phyloP scores from a whole-genome alignment of 1,140 invertebrate genomes.

The Bombus ignitus region DNA sequence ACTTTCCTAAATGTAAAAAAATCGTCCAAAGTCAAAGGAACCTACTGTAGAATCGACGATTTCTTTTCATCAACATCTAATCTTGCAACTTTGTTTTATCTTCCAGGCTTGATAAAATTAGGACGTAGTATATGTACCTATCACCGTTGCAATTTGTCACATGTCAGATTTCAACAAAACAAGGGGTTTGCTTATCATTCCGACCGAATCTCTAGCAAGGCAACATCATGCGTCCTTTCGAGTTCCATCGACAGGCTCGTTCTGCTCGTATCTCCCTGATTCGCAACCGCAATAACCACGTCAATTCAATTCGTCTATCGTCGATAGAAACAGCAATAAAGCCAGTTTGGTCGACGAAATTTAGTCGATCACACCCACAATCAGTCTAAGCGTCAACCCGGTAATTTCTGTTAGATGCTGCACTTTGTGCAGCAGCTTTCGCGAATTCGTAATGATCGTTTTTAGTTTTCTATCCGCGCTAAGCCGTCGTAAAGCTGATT shows the following conservation, averaged over 20 bases:
- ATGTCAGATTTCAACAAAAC: conserved; percentile 68
- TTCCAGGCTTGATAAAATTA: background rate
- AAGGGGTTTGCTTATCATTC: conserved; percentile 58
- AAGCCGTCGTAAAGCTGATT: conserved; percentile 35
- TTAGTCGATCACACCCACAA: background rate
- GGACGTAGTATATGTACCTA: conserved; percentile 21
- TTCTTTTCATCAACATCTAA: background rate
- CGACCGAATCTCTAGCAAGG: conserved; percentile 46
- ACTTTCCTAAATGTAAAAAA: background rate
- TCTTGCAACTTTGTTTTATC: background rate
- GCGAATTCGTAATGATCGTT: conserved; percentile 10
- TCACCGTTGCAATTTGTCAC: conserved; percentile 60
- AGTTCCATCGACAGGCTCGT: background rate
- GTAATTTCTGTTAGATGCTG: conserved; percentile 21
- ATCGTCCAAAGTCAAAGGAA: too few species aligned
- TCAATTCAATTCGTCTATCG: conserved; percentile 4
- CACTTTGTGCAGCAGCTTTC: background rate
- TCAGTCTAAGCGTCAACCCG: conserved; percentile 9
- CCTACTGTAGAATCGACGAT: too few species aligned
- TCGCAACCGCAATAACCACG: conserved; percentile 19
- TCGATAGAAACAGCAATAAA: conserved; percentile 49
- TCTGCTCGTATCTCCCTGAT: background rate
- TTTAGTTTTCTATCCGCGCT: background rate
- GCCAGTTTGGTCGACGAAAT: conserved; percentile 41
- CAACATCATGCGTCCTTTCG: conserved; percentile 3